phyloP scores from a whole-genome alignment of 2,113 vertebrate genomes.

The Smithornis capensis region DNA sequence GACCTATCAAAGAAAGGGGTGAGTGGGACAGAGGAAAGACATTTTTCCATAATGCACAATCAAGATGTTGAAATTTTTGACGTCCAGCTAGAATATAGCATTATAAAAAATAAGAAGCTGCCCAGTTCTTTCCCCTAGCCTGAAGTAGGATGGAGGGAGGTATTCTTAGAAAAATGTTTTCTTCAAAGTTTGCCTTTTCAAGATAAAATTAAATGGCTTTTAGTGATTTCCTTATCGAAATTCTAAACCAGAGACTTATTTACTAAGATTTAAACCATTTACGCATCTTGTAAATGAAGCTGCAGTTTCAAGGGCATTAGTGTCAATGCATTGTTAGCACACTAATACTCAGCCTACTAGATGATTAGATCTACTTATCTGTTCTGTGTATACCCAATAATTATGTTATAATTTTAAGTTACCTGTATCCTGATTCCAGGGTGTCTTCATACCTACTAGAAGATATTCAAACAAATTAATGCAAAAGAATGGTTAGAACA shows the following conservation, averaged over 20 bases:
- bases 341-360: background rate
- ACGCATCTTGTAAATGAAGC: background rate
- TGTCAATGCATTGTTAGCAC: background rate
- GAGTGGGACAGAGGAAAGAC: background rate
- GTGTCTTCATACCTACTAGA: background rate
- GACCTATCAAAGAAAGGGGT: constrained; percentile 40
- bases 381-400: background rate
- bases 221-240: background rate
- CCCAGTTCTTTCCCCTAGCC: background rate
- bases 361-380: background rate
- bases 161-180: background rate
- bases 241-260: background rate
- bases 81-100: background rate
- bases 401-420: background rate
- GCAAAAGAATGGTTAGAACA: background rate
- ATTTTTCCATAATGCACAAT: background rate
- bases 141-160: background rate
- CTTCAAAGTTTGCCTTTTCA: background rate
- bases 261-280: background rate
- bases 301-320: background rate
- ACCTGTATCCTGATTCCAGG: background rate
- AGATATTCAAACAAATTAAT: background rate
- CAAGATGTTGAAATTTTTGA: background rate
- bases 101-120: background rate
- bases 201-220: background rate